Percentiles rank a stretch among this genome's conserved stretches.
Conservation (phyloP, 2,113 vertebrate species). For the Cinclus mexicanus region DNA sequence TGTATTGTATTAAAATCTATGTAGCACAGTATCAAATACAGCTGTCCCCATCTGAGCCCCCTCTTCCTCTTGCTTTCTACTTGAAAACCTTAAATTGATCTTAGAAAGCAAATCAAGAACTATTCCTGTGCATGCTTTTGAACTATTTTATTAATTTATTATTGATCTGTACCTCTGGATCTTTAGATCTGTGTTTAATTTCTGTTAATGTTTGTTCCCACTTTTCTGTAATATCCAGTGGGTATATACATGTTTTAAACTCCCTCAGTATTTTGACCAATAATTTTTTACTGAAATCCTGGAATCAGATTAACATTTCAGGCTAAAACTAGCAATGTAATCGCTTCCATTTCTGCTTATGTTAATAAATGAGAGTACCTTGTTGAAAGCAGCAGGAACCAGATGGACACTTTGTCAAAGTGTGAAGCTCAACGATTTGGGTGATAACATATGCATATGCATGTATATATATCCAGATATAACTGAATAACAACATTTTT, state of each 20-base stretch:
- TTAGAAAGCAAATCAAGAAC: background rate
- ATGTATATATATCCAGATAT: background rate
- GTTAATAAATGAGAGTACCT: background rate
- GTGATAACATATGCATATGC: background rate
- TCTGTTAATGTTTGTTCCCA: background rate
- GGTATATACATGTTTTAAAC: background rate
- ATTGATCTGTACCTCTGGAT: background rate
- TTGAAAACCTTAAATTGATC: background rate
- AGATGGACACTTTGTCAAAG: slow-evolving; percentile 8
- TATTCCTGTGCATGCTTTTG: background rate
- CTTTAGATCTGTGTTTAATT: background rate
- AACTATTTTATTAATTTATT: background rate
- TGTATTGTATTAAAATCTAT: background rate
- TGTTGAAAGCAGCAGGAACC: background rate
- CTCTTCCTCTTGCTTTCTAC: background rate
- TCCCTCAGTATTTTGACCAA: background rate
- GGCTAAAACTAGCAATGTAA: background rate
- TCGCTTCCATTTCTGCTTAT: background rate
- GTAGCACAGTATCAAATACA: background rate
- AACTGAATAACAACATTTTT: background rate
- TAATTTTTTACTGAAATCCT: background rate
- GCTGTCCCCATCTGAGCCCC: background rate
- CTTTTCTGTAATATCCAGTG: background rate
- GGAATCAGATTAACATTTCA: background rate
- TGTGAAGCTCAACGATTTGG: background rate